A percentile compares a stretch with the other conserved stretches of the same genome.
These are phyloP conservation scores for Ceratotherium simum DNA, from an alignment of 2,113 vertebrate genomes.

Conservation along the genomic window DNA sequence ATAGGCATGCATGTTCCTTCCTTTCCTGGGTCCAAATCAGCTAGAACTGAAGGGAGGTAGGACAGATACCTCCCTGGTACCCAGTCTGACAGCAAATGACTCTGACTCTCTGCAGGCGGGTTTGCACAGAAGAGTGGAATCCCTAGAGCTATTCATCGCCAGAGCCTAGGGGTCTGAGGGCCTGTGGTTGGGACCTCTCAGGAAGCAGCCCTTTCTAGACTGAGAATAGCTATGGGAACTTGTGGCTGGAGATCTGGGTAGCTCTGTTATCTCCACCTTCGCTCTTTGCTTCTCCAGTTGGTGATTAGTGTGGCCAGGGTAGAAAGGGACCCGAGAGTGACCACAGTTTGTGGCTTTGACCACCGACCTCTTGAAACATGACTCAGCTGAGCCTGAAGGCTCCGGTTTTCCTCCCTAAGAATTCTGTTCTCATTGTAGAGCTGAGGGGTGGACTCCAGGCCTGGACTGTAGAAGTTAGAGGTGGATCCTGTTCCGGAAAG, in stretches of 20 bases:
- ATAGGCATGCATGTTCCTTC: not conserved
- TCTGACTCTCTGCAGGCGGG: not conserved
- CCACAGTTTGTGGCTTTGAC: not conserved
- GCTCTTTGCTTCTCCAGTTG: not conserved
- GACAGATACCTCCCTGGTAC: not conserved
- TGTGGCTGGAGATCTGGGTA: not conserved
- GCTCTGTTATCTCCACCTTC: not conserved
- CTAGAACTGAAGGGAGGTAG: not conserved
- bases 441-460: slow-evolving; percentile 88
- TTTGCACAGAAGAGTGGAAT: not conserved
- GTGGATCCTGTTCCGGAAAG: slow-evolving; percentile 85
- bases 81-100: not conserved
- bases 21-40: not conserved
- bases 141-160: not conserved
- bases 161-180: not conserved
- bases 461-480: slow-evolving; percentile 88
- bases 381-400: slow-evolving; percentile 85
- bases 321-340: accelerated
- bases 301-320: not conserved
- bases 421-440: slow-evolving; percentile 88
- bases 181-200: not conserved
- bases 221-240: not conserved
- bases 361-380: slow-evolving; percentile 88
- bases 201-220: not conserved
- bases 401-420: slow-evolving; percentile 76